Evolutionary conservation across 2,888 invertebrate species (phyloP).

Genomic region (Amiota minor): DNA sequence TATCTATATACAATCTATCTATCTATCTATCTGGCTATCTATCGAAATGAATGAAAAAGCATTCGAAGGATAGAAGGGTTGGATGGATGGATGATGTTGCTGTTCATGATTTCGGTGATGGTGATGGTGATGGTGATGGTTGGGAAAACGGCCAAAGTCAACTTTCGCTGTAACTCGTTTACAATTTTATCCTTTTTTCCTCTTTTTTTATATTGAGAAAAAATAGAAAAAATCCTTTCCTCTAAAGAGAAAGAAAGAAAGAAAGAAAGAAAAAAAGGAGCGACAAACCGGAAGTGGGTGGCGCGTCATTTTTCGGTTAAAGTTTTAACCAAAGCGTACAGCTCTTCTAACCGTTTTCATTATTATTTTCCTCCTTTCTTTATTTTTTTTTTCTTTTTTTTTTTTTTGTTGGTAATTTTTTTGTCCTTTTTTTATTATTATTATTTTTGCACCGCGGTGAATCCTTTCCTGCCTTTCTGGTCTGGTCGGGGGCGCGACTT

Average conservation of each 20-base stretch:
- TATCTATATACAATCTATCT: not conserved
- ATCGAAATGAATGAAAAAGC: no score
- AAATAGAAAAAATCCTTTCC: constrained; percentile 11
- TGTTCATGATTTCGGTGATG: no score
- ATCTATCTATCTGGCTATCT: no score
- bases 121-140: no score
- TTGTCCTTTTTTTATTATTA: constrained; percentile 7
- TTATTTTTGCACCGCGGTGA: constrained; percentile 1
- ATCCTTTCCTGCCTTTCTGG: constrained; percentile 19
- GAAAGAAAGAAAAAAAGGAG: not conserved
- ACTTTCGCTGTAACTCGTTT: not conserved
- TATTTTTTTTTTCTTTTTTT: constrained; percentile 8
- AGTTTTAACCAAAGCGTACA: not conserved
- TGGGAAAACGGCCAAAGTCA: not conserved
- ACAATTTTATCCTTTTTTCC: not conserved
- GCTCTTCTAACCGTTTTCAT: not conserved
- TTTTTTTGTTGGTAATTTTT: not conserved
- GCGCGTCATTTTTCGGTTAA: constrained; percentile 17
- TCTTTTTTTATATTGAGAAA: not conserved
- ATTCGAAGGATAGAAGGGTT: no score
- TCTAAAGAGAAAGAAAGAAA: not conserved
- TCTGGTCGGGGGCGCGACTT: constrained; percentile 19
- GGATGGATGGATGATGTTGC: no score
- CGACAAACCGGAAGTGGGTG: constrained; percentile 29
- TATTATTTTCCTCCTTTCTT: not conserved